Evolutionary conservation across 2,113 vertebrate genomes (phyloP).

Genomic region (Coturnix japonica): DNA sequence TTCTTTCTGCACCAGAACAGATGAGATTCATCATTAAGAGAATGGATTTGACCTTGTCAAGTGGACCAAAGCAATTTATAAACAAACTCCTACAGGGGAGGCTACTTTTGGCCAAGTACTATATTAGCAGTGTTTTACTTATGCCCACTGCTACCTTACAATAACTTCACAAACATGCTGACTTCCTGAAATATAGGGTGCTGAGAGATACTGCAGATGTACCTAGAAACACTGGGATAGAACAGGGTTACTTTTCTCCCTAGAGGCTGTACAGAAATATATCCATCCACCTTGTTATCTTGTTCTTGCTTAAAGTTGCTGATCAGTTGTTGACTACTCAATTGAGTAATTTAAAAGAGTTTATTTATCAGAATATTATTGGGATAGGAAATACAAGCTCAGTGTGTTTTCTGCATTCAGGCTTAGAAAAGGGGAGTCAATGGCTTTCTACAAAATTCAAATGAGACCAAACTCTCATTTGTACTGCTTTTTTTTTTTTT

Average conservation of each 20-base stretch:
- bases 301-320: neutral
- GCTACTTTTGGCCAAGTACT: conserved; percentile 74
- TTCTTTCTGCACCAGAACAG: conserved; percentile 86
- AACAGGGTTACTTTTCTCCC: conserved; percentile 52
- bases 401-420: neutral
- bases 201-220: conserved; percentile 67
- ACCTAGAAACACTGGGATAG: conserved; percentile 25
- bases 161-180: conserved; percentile 69
- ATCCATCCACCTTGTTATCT: conserved; percentile 20
- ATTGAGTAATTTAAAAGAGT: neutral
- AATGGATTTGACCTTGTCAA: conserved; percentile 98
- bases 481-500: neutral
- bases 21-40: conserved; percentile 93
- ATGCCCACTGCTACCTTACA: conserved; percentile 65
- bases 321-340: neutral
- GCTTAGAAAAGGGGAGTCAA: neutral
- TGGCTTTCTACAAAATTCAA: neutral
- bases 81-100: conserved; percentile 82
- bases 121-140: conserved; percentile 71
- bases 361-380: neutral
- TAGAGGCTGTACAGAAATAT: neutral
- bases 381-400: neutral
- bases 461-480: neutral
- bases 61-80: conserved; percentile 95
- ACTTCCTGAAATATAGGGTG: conserved; percentile 69